Conservation (phyloP, 2,888 invertebrate species). For the Coleophora flavipennella region DNA sequence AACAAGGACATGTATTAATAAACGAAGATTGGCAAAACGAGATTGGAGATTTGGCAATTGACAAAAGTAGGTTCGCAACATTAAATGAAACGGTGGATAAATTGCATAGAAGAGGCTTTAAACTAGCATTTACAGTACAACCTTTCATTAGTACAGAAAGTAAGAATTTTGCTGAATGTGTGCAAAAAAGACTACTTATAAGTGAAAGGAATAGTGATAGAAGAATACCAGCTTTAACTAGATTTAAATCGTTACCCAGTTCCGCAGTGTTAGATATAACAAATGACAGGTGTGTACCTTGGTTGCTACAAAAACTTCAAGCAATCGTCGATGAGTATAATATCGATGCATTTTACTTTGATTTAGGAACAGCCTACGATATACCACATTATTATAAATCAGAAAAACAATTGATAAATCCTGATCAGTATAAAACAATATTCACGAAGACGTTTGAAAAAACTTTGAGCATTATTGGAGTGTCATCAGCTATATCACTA, state of each 20-base stretch:
- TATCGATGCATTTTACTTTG: conserved; percentile 89
- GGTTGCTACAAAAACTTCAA: conserved; percentile 83
- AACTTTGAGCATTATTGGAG: conserved; percentile 80
- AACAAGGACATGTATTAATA: conserved; percentile 84
- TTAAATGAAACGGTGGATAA: conserved; percentile 85
- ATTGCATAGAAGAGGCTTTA: conserved; percentile 86
- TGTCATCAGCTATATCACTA: conserved; percentile 85
- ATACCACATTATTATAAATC: conserved; percentile 90
- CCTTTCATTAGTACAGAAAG: conserved; percentile 93
- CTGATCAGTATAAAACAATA: conserved; percentile 85
- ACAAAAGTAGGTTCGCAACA: conserved; percentile 82
- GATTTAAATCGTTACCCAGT: conserved; percentile 85
- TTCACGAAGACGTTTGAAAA: conserved; percentile 78
- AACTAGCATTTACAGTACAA: conserved; percentile 90
- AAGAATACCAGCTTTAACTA: conserved; percentile 85
- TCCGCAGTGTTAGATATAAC: conserved; percentile 91
- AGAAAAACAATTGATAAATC: conserved; percentile 80
- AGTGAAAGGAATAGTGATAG: conserved; percentile 85
- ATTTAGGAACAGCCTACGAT: conserved; percentile 86
- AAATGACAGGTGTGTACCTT: conserved; percentile 83
- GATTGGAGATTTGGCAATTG: conserved; percentile 90
- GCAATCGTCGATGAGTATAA: conserved; percentile 80
- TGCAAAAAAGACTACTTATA: conserved; percentile 80
- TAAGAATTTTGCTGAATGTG: conserved; percentile 84
- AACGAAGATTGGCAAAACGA: conserved; percentile 89